phyloP scores from a whole-genome alignment of 2,888 invertebrate genomes.

The Hirtodrosophila trivittata region DNA sequence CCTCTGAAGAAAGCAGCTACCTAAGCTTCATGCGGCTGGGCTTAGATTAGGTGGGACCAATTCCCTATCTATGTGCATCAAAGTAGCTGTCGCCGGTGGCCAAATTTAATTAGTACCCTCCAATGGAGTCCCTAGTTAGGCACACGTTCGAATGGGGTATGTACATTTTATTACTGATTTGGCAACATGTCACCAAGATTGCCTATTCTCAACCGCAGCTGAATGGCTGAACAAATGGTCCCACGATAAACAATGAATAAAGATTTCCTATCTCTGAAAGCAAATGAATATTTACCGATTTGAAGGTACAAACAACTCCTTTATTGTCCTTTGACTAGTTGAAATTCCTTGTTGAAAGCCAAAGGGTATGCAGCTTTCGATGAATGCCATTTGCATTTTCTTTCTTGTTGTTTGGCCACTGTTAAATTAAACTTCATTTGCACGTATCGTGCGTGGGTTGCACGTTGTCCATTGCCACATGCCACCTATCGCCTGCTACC shows the following conservation, averaged over 20 bases:
- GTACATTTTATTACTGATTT: constrained; percentile 2
- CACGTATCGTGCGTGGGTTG: constrained; percentile 23
- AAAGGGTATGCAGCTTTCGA: constrained; percentile 12
- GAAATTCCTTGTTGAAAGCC: not conserved
- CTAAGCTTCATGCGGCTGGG: constrained; percentile 34
- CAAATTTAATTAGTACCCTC: constrained; percentile 71
- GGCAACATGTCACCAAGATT: not conserved
- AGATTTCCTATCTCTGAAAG: no score
- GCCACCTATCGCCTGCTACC: constrained; percentile 17
- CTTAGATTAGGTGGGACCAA: constrained; percentile 5
- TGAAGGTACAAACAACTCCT: no score
- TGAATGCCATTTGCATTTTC: not conserved
- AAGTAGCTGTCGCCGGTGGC: constrained; percentile 63
- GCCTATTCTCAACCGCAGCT: no score
- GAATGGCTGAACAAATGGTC: no score
- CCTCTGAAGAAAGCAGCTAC: constrained; percentile 40
- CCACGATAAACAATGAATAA: no score
- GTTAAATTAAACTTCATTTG: constrained; percentile 67
- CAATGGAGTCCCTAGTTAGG: constrained; percentile 28
- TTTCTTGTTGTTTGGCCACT: constrained; percentile 33
- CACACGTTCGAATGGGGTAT: constrained; percentile 7
- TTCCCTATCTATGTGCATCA: constrained; percentile 49
- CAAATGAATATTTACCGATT: no score
- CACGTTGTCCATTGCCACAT: constrained; percentile 2
- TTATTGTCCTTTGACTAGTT: no score